Conservation (phyloP, 2,113 vertebrate species). For the Apeltes quadracus region DNA sequence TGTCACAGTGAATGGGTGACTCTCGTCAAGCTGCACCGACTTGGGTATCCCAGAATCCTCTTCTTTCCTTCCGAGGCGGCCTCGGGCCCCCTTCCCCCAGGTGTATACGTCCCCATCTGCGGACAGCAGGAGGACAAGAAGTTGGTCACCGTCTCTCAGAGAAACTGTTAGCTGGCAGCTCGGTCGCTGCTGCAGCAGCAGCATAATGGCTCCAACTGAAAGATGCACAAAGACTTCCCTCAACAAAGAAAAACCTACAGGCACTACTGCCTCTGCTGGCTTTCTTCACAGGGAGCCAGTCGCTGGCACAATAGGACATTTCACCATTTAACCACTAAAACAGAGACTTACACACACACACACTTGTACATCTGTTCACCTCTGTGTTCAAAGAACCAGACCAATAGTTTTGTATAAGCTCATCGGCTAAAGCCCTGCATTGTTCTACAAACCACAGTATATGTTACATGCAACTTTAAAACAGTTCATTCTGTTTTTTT, state of each 20-base stretch:
- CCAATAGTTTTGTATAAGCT: slow-evolving; percentile 4
- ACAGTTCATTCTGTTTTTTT: not conserved
- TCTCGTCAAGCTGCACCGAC: slow-evolving; percentile 91
- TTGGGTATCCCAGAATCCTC: slow-evolving; percentile 88
- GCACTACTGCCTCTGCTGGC: slow-evolving; percentile 32
- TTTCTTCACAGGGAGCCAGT: slow-evolving; percentile 52
- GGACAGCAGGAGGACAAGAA: slow-evolving; percentile 15
- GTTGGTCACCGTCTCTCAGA: slow-evolving; percentile 30
- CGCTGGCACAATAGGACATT: slow-evolving; percentile 54
- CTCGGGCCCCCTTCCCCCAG: slow-evolving; percentile 97
- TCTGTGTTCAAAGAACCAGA: slow-evolving; percentile 13
- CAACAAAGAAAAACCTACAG: slow-evolving; percentile 55
- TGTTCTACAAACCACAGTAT: slow-evolving; percentile 1
- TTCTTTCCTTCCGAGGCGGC: slow-evolving; percentile 92
- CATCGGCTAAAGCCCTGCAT: slow-evolving; percentile 9
- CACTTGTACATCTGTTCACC: slow-evolving; percentile 18
- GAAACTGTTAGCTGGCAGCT: slow-evolving; percentile 51
- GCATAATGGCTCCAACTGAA: slow-evolving; percentile 51
- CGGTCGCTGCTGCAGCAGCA: slow-evolving; percentile 46
- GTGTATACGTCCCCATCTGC: slow-evolving; percentile 94
- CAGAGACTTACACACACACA: slow-evolving; percentile 7
- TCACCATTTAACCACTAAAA: slow-evolving; percentile 45
- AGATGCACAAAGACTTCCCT: slow-evolving; percentile 56
- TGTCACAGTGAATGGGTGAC: slow-evolving; percentile 88
- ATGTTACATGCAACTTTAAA: not conserved